Base-by-base conservation (phyloP, 2,113 vertebrate genomes). In the Acinonyx jubatus region DNA sequence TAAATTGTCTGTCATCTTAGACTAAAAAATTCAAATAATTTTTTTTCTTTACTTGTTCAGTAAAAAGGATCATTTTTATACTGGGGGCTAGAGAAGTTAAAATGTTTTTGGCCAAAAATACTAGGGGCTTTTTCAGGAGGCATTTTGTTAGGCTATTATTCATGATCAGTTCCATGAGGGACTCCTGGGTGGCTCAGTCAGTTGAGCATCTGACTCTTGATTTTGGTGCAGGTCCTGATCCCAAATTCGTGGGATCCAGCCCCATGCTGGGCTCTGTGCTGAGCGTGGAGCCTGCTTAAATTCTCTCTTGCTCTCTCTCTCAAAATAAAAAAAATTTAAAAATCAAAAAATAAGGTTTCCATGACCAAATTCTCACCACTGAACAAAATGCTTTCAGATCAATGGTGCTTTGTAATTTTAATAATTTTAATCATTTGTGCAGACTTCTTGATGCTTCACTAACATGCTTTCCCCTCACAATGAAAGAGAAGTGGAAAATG, bases 51-150 rank as follows among this genome's bases (percentile, higher is more conserved):
- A 69, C 29, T 10, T 94, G 33, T 73, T 97, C 61, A 57, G 12
- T 66, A 97, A 86, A 66, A 96, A 96, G 81, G 13, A 69, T 78
- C 21, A 36, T 84, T 91, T 91, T 71, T 33, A 78, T 69, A 81
- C 61, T 36, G 19, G 71, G 15, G 36, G 4, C 1, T 74, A 79
- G 27, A 65, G 29, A 50, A 5, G 11, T 93, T 76, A 78, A 41
- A 92, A 79, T 86, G 23, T 93, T 88, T 97, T 76, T 29, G 25
- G 57, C 14, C 31, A 29, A 84, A 95, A 96, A 48, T 69, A 57
- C 36, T 93, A 95, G 41, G 79, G 55, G 7, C 55, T 36, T 95
- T 97, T 91, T 86, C 23, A 69, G 5, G 48, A 71, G 31, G 10
- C 1, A 78, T 57, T 96, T 96, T 38, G 7, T 91, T 84, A 89